Evolutionary conservation across 2,113 vertebrate species (phyloP), one percentile per base, ranked within the genome.

Genomic region (Stegastes partitus): DNA sequence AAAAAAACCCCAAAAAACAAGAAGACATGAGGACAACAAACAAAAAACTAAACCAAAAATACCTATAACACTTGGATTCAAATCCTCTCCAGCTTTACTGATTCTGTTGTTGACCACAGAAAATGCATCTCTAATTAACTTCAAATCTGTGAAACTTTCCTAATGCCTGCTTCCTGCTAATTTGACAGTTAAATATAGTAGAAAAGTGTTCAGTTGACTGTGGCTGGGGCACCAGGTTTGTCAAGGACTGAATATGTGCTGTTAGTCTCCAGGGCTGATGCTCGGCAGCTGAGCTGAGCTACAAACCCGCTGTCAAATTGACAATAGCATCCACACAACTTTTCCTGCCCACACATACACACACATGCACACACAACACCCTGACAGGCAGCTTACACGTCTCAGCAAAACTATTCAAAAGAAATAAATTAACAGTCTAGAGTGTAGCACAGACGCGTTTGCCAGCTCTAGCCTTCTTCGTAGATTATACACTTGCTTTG

Each of bases 371-470:
- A 56, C 61, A 67, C 23, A 37, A 49, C 42, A 68, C 68, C n/a
- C 58, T 85, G 81, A 89, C 55, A 76, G 72, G 53, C 81, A 74
- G 74, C 79, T 81, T 57, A 81, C 44, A 74, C 25, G 8, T 65
- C 69, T 77, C 82, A 72, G 79, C 63, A 74, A 87, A 84, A 82
- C 39, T 68, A 64, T 79, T 89, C 62, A 72, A 68, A 87, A 42
- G 45, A 86, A 85, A 79, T 74, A 54, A 79, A 81, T 75, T 49
- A 89, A 82, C 57, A 31, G 19, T 85, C 45, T 77, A 59, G 23
- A 79, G 79, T 26, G 34, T 44, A 70, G 15, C 68, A 76, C 39
- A 26, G 65, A 74, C 1, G 68, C 66, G 57, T 55, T 75, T 51
- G 39, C 31, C 62, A 28, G 57, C 42, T 75, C 25, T 66, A 18